Conservation (phyloP, 2,888 invertebrate genomes). For the Tenthredo distinguenda region DNA sequence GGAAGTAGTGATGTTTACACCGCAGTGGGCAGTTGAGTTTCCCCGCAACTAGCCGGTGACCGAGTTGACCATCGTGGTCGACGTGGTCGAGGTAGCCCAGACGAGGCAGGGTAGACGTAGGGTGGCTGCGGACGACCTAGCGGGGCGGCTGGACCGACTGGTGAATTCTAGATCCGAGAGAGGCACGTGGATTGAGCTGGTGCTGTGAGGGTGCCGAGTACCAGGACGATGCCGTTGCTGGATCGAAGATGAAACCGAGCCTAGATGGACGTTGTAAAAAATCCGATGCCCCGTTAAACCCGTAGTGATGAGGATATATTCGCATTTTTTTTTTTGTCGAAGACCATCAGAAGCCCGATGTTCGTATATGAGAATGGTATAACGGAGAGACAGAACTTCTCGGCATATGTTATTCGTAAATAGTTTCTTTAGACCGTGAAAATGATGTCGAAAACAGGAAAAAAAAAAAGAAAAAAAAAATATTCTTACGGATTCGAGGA, state of each 20-base stretch:
- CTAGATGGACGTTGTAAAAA: background rate
- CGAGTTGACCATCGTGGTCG: conserved; percentile 50
- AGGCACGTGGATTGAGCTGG: background rate
- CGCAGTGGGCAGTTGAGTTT: conserved; percentile 49
- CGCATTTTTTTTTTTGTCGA: background rate
- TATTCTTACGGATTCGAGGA: conserved; percentile 72
- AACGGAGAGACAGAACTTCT: background rate
- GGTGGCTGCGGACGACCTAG: background rate
- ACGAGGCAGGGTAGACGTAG: conserved; percentile 17
- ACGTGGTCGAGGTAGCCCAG: conserved; percentile 41
- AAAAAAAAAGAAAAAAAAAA: background rate
- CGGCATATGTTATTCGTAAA: background rate
- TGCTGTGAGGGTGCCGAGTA: background rate
- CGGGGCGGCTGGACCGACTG: background rate
- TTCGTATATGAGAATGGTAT: background rate
- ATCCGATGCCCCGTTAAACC: background rate
- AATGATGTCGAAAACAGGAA: background rate
- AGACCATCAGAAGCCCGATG: background rate
- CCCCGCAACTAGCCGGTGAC: conserved; percentile 46
- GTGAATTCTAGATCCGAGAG: conserved; percentile 17
- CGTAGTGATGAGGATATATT: background rate
- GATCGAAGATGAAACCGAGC: background rate
- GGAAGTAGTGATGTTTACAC: conserved; percentile 48
- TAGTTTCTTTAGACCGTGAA: conserved; percentile 27
- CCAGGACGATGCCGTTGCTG: background rate